A percentile compares a stretch with the other conserved stretches of the same genome.
Conservation (phyloP, 1,140 invertebrate species). For the Atta colombica region DNA sequence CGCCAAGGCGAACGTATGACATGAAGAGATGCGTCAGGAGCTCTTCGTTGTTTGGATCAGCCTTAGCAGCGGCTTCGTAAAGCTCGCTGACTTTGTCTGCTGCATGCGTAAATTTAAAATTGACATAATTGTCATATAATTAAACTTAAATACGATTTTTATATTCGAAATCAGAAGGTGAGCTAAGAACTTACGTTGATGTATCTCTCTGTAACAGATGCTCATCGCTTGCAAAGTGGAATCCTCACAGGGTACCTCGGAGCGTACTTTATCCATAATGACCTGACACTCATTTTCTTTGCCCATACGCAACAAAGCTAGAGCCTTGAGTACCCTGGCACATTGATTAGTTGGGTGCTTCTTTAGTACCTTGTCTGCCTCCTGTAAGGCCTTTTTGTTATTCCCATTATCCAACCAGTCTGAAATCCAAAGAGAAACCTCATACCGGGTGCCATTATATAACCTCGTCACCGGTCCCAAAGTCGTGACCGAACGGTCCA, state of each 20-base stretch:
- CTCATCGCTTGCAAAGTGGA: slow-evolving; percentile 98
- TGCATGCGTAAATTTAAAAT: slow-evolving; percentile 86
- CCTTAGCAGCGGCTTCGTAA: slow-evolving; percentile 95
- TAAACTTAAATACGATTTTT: not conserved
- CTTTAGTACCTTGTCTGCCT: slow-evolving; percentile 97
- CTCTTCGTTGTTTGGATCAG: slow-evolving; percentile 96
- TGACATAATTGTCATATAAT: not conserved
- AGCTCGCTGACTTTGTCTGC: slow-evolving; percentile 95
- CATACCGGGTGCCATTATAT: slow-evolving; percentile 80
- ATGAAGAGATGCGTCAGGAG: slow-evolving; percentile 97
- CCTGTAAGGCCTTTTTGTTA: slow-evolving; percentile 99
- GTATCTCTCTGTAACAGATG: slow-evolving; percentile 97
- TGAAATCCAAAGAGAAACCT: slow-evolving; percentile 86
- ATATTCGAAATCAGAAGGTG: not conserved
- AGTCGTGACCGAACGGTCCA: not conserved
- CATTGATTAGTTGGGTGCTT: slow-evolving; percentile 96
- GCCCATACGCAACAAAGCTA: slow-evolving; percentile 95
- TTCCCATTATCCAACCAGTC: slow-evolving; percentile 98
- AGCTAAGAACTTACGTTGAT: slow-evolving; percentile 90
- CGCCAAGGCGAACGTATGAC: slow-evolving; percentile 95
- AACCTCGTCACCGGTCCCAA: slow-evolving; percentile 80
- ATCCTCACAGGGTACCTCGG: slow-evolving; percentile 95
- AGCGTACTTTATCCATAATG: slow-evolving; percentile 92
- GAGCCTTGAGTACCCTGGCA: slow-evolving; percentile 96
- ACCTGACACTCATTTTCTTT: slow-evolving; percentile 92